Percentiles rank a stretch among this genome's conserved stretches.
Evolutionary conservation across 2,888 invertebrate genomes (phyloP).

Genomic region (Homarus gammarus): DNA sequence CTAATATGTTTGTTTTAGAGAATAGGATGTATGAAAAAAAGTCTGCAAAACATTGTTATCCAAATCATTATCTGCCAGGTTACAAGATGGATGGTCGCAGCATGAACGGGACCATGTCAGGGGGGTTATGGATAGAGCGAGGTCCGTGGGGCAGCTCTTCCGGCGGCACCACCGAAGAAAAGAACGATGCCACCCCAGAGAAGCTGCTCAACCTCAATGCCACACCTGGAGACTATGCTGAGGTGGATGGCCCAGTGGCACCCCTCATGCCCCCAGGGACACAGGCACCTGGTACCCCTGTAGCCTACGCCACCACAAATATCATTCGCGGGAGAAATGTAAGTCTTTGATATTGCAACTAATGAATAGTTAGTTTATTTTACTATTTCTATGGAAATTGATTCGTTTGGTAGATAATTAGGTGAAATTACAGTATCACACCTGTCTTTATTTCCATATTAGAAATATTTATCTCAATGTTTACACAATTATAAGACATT

Average conservation of each 20-base stretch:
- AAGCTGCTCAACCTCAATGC: slow-evolving; percentile 72
- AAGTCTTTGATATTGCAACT: no score
- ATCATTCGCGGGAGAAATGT: slow-evolving; percentile 71
- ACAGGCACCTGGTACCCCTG: slow-evolving; percentile 65
- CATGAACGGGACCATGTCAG: slow-evolving; percentile 67
- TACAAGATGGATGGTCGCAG: slow-evolving; percentile 69
- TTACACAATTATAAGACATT: no score
- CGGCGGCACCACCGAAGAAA: slow-evolving; percentile 54
- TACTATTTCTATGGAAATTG: no score
- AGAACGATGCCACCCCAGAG: slow-evolving; percentile 61
- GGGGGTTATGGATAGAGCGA: slow-evolving; percentile 75
- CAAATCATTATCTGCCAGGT: slow-evolving; percentile 62
- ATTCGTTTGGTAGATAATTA: no score
- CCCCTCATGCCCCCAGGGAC: slow-evolving; percentile 64
- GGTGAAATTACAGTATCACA: no score
- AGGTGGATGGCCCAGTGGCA: slow-evolving; percentile 72
- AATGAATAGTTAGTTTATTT: no score
- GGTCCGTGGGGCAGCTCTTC: slow-evolving; percentile 65
- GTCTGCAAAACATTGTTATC: no score
- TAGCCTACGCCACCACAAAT: slow-evolving; percentile 75
- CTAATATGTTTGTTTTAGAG: no score
- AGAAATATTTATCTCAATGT: no score
- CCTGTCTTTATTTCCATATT: no score
- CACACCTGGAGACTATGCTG: slow-evolving; percentile 72
- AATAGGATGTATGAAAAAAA: no score